Conservation (phyloP, 64 coral and sea anemone genomes). For the Montipora cactus region DNA sequence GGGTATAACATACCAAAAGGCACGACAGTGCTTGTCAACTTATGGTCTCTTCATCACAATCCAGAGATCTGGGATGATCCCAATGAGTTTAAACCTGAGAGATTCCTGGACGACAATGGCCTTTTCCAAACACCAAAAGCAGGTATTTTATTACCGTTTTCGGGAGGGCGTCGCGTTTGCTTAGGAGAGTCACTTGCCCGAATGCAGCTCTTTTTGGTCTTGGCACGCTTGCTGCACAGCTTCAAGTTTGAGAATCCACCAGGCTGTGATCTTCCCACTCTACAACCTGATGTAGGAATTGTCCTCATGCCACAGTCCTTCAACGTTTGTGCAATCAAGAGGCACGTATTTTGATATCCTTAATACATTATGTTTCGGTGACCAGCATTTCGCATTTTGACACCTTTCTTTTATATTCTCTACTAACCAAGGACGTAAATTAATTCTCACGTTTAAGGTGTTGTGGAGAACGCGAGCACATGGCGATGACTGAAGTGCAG, state of each 20-base stretch:
- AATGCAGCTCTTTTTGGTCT: slow-evolving; percentile 45
- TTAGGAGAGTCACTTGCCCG: slow-evolving; percentile 63
- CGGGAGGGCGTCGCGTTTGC: slow-evolving; percentile 50
- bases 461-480: too few relatives aligned
- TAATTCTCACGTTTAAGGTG: too few relatives aligned
- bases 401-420: too few relatives aligned
- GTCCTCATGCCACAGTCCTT: slow-evolving; percentile 31
- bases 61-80: slow-evolving; percentile 58
- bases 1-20: slow-evolving; percentile 64
- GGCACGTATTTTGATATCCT: too few relatives aligned
- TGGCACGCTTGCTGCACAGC: slow-evolving; percentile 51
- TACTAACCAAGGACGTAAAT: too few relatives aligned
- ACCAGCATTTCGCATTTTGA: too few relatives aligned
- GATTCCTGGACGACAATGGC: slow-evolving; percentile 63
- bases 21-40: slow-evolving; percentile 57
- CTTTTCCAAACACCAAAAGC: slow-evolving; percentile 31
- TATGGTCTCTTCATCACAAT: slow-evolving; percentile 69
- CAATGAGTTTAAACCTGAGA: slow-evolving; percentile 34
- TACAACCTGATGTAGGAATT: background rate
- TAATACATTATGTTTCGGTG: too few relatives aligned
- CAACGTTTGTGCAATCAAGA: background rate
- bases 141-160: slow-evolving; percentile 53
- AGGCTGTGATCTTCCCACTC: background rate
- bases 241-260: slow-evolving; percentile 61
- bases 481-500: too few relatives aligned